Percentiles rank a stretch among this genome's conserved stretches.
Conservation (phyloP, 2,113 vertebrate genomes). For the Paralichthys olivaceus region DNA sequence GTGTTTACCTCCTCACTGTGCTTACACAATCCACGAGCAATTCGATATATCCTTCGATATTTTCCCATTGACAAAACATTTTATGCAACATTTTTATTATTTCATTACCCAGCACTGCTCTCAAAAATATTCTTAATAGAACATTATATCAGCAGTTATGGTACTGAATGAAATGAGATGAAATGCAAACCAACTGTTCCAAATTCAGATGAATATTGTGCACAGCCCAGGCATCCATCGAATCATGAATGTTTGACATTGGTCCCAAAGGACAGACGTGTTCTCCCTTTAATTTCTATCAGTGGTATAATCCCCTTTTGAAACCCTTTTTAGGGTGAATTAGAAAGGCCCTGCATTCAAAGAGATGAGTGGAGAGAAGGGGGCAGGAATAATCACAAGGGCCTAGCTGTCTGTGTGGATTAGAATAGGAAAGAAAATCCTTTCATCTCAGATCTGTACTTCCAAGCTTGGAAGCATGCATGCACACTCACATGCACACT, state of each 20-base stretch:
- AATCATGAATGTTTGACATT: constrained; percentile 79
- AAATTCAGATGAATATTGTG: constrained; percentile 41
- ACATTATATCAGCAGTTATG: not conserved
- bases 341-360: constrained; percentile 82
- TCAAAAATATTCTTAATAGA: not conserved
- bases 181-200: constrained; percentile 40
- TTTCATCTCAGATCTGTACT: constrained; percentile 82
- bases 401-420: constrained; percentile 81
- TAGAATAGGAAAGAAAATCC: constrained; percentile 82
- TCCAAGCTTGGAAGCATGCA: constrained; percentile 63
- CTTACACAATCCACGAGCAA: too few species aligned
- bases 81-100: too few species aligned
- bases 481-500: constrained; percentile 3
- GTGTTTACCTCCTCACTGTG: too few species aligned
- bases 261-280: constrained; percentile 75
- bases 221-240: constrained; percentile 43
- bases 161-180: too few species aligned
- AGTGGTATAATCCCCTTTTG: constrained; percentile 80
- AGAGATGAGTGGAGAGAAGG: constrained; percentile 74
- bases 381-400: constrained; percentile 80
- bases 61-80: too few species aligned
- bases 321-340: constrained; percentile 84
- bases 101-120: not conserved
- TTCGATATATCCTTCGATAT: too few species aligned
- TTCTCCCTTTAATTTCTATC: constrained; percentile 80